phyloP scores from a whole-genome alignment of 2,113 vertebrate species.

The Takifugu flavidus region DNA sequence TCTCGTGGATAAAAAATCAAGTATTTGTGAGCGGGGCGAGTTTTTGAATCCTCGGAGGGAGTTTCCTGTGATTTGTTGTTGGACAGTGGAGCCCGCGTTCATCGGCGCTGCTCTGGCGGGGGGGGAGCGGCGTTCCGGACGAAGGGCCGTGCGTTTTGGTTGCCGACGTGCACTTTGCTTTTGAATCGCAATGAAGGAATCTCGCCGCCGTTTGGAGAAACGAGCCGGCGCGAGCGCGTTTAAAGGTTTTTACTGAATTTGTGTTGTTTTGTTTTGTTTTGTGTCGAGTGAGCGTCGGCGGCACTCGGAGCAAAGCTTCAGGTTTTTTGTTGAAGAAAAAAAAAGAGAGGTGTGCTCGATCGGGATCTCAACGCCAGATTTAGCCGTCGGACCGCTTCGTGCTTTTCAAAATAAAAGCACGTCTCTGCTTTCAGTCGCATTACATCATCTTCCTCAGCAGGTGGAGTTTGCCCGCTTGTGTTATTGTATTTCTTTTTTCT shows the following conservation, averaged over 20 bases:
- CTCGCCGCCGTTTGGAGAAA: slow-evolving; percentile 6
- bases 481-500: background rate
- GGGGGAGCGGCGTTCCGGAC: slow-evolving; percentile 20
- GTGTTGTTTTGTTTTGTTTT: slow-evolving; percentile 16
- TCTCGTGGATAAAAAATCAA: slow-evolving; percentile 12
- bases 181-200: slow-evolving; percentile 30
- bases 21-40: background rate
- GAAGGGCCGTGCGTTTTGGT: slow-evolving; percentile 37
- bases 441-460: background rate
- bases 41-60: slow-evolving; percentile 34
- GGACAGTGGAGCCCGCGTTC: slow-evolving; percentile 38
- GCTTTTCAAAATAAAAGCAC: background rate
- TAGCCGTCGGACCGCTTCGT: background rate
- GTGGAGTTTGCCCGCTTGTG: background rate
- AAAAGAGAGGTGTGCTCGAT: slow-evolving; percentile 19
- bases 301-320: slow-evolving; percentile 4
- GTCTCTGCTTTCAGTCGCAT: background rate
- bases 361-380: background rate
- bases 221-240: slow-evolving; percentile 38
- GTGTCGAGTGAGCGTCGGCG: background rate
- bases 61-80: slow-evolving; percentile 30
- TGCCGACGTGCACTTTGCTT: slow-evolving; percentile 45
- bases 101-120: slow-evolving; percentile 6
- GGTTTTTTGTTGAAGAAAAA: background rate
- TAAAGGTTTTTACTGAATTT: slow-evolving; percentile 39